Evolutionary conservation across 2,797 vertebrate genomes (phyloP).

Genomic region (Pyrocephalus nanus): DNA sequence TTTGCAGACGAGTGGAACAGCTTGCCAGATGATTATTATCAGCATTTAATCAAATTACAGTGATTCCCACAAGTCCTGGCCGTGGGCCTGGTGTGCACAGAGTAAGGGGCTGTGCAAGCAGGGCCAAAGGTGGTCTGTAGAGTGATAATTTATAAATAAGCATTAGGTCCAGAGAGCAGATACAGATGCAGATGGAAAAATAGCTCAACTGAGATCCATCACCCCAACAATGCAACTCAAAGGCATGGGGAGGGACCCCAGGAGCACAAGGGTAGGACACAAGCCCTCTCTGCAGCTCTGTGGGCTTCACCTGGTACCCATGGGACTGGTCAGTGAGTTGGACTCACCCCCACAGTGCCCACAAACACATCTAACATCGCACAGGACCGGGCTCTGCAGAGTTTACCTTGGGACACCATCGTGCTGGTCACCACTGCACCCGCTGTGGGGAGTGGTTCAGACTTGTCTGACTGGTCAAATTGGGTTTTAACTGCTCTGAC

Average conservation of each 20-base stretch:
- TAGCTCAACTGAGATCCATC: background rate
- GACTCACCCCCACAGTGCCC: background rate
- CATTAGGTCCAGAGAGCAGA: background rate
- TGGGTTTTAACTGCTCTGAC: background rate
- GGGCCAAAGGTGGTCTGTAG: background rate
- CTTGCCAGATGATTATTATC: slow-evolving; percentile 50
- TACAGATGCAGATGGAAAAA: background rate
- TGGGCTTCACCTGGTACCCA: background rate
- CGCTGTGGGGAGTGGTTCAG: accelerated
- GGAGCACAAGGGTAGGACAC: background rate
- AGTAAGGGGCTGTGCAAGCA: background rate
- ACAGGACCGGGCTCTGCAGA: background rate
- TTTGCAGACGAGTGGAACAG: slow-evolving; percentile 35
- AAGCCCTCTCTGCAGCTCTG: background rate
- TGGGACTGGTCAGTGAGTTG: background rate
- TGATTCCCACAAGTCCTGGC: background rate
- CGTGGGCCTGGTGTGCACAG: background rate
- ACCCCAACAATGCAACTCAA: background rate
- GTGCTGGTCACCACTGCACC: accelerated
- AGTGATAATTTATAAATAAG: background rate
- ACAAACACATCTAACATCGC: background rate
- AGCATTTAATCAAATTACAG: slow-evolving; percentile 11
- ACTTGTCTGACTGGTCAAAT: background rate
- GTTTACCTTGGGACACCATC: accelerated
- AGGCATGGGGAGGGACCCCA: background rate